phyloP scores from a whole-genome alignment of 2,113 vertebrate genomes.

The Prinia subflava region DNA sequence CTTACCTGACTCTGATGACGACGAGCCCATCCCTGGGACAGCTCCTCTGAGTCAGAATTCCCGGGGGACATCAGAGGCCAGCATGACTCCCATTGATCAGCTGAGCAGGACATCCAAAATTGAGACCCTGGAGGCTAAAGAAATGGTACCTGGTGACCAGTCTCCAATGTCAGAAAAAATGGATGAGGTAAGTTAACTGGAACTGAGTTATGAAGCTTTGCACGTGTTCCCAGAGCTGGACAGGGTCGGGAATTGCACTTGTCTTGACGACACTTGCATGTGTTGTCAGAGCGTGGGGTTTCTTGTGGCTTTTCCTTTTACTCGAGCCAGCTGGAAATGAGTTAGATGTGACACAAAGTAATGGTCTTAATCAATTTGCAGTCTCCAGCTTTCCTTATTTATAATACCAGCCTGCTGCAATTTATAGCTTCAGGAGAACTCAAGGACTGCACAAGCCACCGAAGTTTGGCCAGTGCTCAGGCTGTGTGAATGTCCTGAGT shows the following conservation, averaged over 20 bases:
- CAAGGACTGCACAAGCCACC: background rate
- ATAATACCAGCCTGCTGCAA: background rate
- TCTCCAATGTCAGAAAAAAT: slow-evolving; percentile 85
- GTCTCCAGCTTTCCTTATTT: background rate
- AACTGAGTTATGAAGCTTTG: background rate
- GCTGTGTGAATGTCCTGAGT: background rate
- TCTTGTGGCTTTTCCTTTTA: background rate
- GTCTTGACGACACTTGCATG: background rate
- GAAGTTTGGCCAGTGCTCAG: slow-evolving; percentile 8
- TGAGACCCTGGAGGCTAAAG: slow-evolving; percentile 74
- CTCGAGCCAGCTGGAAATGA: background rate
- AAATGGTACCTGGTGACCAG: slow-evolving; percentile 76
- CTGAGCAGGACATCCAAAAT: slow-evolving; percentile 71
- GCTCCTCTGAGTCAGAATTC: slow-evolving; percentile 73
- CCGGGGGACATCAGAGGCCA: slow-evolving; percentile 65
- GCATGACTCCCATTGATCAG: slow-evolving; percentile 62
- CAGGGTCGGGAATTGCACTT: background rate
- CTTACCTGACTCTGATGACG: slow-evolving; percentile 91
- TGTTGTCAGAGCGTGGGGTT: fast-evolving
- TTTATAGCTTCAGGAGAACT: slow-evolving; percentile 22
- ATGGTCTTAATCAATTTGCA: slow-evolving; percentile 4
- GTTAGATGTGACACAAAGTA: background rate
- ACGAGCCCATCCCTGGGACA: slow-evolving; percentile 77
- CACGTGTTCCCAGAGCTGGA: background rate
- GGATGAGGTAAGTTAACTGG: slow-evolving; percentile 82